A percentile compares a stretch with the other conserved stretches of the same genome.
Evolutionary conservation across 2,113 vertebrate genomes (phyloP).

Genomic region (Phyllostomus discolor): DNA sequence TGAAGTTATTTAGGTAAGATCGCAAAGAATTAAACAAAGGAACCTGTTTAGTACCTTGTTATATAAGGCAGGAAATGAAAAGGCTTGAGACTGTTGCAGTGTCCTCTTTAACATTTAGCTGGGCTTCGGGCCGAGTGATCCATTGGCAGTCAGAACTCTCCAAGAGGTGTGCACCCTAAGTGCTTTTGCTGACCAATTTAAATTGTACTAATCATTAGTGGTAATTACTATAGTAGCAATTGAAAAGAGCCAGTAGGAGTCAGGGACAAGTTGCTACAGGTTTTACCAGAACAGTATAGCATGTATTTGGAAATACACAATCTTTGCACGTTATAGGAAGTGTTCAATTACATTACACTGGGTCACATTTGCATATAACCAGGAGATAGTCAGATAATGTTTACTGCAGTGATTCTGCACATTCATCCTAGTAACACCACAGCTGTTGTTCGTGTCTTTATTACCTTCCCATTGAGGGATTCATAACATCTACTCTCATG

Average conservation of each 20-base stretch:
- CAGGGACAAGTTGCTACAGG: neutral
- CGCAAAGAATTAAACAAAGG: neutral
- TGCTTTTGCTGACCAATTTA: neutral
- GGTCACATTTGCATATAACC: conserved; percentile 65
- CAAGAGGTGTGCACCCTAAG: neutral
- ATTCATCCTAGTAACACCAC: conserved; percentile 90
- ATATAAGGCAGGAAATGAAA: neutral
- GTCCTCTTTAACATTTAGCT: neutral
- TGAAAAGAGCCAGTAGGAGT: neutral
- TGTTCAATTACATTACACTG: conserved; percentile 64
- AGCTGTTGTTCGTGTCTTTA: conserved; percentile 90
- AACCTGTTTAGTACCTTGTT: neutral
- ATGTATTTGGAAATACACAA: conserved; percentile 19
- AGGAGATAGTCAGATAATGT: conserved; percentile 23
- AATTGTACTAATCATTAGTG: neutral
- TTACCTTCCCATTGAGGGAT: conserved; percentile 47
- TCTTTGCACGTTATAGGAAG: neutral
- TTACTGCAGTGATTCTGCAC: conserved; percentile 89
- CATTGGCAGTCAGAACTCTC: neutral
- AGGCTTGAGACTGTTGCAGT: neutral
- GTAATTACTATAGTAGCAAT: neutral
- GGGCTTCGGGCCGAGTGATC: neutral
- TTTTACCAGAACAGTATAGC: conserved; percentile 1
- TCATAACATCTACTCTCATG: neutral
- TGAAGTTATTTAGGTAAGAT: neutral